phyloP scores from a whole-genome alignment of 1,140 invertebrate genomes.

The Phocides pigmalion region DNA sequence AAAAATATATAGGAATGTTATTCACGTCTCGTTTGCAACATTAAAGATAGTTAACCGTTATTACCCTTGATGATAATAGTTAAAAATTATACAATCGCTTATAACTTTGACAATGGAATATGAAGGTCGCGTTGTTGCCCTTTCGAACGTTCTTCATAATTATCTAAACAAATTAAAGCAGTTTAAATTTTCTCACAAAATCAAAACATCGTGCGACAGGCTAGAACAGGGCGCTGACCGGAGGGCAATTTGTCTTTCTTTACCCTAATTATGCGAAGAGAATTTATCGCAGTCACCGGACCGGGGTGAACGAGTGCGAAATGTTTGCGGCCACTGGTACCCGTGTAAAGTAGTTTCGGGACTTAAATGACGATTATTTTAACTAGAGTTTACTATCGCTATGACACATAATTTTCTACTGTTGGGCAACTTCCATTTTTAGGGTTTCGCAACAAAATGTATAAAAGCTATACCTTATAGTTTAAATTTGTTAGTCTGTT shows the following conservation, averaged over 20 bases:
- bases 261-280: slow-evolving; percentile 67
- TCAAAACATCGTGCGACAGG: slow-evolving; percentile 22
- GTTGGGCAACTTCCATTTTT: background rate
- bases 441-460: no score
- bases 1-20: no score
- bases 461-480: no score
- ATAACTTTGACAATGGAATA: no score
- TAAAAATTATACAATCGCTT: no score
- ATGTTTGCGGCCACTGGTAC: slow-evolving; percentile 22
- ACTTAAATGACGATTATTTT: slow-evolving; percentile 26
- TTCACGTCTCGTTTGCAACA: no score
- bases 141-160: no score
- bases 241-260: slow-evolving; percentile 62
- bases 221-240: slow-evolving; percentile 13
- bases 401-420: background rate
- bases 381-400: slow-evolving; percentile 17
- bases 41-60: no score
- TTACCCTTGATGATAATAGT: no score
- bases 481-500: no score
- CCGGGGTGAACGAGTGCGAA: slow-evolving; percentile 28
- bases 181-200: slow-evolving; percentile 14
- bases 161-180: background rate
- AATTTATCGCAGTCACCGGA: slow-evolving; percentile 57
- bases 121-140: no score
- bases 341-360: slow-evolving; percentile 27